A percentile compares a stretch with the other conserved stretches of the same genome.
phyloP scores from a whole-genome alignment of 1,140 invertebrate genomes.

The Stenopsyche tienmushanensis region DNA sequence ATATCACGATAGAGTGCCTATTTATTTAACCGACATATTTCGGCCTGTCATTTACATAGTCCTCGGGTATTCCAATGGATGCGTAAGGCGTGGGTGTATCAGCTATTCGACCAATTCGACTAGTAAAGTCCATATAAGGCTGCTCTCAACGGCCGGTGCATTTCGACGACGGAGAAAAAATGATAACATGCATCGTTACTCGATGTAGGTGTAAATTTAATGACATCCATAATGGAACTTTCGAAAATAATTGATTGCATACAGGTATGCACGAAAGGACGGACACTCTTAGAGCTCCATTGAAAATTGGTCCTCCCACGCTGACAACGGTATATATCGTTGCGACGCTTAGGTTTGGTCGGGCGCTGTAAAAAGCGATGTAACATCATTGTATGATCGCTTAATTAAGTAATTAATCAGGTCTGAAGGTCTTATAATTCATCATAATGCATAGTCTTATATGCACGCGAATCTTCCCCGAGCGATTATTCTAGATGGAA shows the following conservation, averaged over 20 bases:
- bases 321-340: background rate
- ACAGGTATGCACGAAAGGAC: slow-evolving; percentile 3
- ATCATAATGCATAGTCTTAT: background rate
- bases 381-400: background rate
- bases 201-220: background rate
- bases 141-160: background rate
- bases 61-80: background rate
- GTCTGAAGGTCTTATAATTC: background rate
- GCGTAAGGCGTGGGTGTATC: slow-evolving; percentile 4
- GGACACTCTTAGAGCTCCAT: too few relatives aligned
- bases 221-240: background rate
- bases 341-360: background rate
- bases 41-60: slow-evolving; percentile 17
- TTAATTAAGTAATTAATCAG: background rate
- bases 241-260: slow-evolving; percentile 24
- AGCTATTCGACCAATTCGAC: slow-evolving; percentile 7
- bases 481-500: too few relatives aligned
- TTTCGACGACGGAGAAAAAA: slow-evolving; percentile 12
- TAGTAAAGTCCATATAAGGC: slow-evolving; percentile 22
- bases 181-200: slow-evolving; percentile 8
- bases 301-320: too few relatives aligned
- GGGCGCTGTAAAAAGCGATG: background rate
- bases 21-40: slow-evolving; percentile 13
- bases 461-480: background rate
- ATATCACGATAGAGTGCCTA: too few relatives aligned